Base-by-base conservation (phyloP, 2,797 vertebrate genomes). In the Zalophus californianus region DNA sequence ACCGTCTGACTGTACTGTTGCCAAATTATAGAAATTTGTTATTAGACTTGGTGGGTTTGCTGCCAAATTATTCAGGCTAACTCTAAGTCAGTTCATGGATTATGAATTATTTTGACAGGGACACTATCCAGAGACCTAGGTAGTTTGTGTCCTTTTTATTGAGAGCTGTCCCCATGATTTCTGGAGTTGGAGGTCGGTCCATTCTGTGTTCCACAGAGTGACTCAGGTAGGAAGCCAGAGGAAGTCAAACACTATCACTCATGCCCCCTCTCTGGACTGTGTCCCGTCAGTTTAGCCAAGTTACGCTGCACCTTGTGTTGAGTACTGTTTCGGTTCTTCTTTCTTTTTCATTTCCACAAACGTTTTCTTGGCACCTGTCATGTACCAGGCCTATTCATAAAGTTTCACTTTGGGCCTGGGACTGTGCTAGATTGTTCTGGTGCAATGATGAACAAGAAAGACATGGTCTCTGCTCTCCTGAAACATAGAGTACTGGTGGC, bases 21-120 rank as follows among this genome's bases (percentile, higher is more conserved):
- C n/a, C 16, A 75, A 68, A 50, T 82, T 73, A 68, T 0, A 70
- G 54, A 70, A 90, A 83, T 79, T 50, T 62, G 5, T 44, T 58
- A 60, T 68, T 38, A 83, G 41, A 68, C 75, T 84, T 86, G n/a
- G 44, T 56, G 73, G 25, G 66, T 35, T 12, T 73, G 32, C 35
- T 91, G 83, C 60, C 94, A 54, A 82, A 15, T 88, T 80, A 52
- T 32, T 27, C 86, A 84, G 62, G 60, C n/a, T 72, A 89, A 82
- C 12, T 80, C 44, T 86, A 50, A 79, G 41, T 95, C 29, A 32
- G 32, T 44, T 92, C 20, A 66, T 32, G 58, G 77, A 62, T 78
- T 60, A 29, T 66, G 25, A 64, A n/a, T 68, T 66, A 56, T 73
- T 82, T 95, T 84, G 91, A 60, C n/a, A 80, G 21, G 9, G 41